Evolutionary conservation across 2,797 vertebrate species (phyloP).

Genomic region (Valencia hispanica): DNA sequence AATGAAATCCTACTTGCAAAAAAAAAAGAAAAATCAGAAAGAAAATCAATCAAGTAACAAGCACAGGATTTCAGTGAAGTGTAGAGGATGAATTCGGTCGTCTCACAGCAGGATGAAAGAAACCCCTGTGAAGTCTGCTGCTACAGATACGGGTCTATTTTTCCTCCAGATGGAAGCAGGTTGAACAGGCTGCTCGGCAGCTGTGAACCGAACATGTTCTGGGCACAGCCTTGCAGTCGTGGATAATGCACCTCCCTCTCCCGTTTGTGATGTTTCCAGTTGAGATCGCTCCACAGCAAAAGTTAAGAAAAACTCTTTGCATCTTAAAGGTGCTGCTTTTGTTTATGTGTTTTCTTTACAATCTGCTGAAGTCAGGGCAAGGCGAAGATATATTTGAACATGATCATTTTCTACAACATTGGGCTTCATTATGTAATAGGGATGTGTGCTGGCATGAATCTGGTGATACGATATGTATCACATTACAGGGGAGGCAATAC

Average conservation of each 20-base stretch:
- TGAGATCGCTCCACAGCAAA: neutral
- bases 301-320: neutral
- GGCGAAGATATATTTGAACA: neutral
- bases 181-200: neutral
- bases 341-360: neutral
- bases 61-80: neutral
- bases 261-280: neutral
- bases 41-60: neutral
- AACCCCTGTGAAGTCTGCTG: slow-evolving; percentile 1
- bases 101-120: neutral
- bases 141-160: neutral
- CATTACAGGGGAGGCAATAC: too few relatives aligned
- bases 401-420: neutral
- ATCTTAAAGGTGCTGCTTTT: neutral
- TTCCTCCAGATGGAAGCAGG: neutral
- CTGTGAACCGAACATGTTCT: neutral
- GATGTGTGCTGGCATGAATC: too few relatives aligned
- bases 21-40: neutral
- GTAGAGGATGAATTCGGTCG: neutral
- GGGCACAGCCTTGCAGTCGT: neutral
- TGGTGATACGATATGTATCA: too few relatives aligned
- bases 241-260: neutral
- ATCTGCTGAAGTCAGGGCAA: neutral
- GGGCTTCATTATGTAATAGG: too few relatives aligned
- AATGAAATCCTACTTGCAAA: neutral